Evolutionary conservation across 2,113 vertebrate genomes (phyloP).

Genomic region (Heterocephalus glaber): DNA sequence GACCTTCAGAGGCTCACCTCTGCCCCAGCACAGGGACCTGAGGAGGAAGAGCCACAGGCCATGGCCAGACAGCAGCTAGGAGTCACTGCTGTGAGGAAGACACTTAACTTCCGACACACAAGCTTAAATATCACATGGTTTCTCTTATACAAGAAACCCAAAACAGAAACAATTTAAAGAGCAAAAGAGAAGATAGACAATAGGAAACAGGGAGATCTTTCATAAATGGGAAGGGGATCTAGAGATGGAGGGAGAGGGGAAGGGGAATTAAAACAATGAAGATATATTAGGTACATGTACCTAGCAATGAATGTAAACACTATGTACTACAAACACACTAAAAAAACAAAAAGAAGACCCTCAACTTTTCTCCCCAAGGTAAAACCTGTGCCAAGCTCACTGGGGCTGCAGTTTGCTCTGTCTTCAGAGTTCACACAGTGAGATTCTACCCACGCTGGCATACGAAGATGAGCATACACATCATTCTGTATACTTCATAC

Average conservation of each 20-base stretch:
- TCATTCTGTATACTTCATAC: neutral
- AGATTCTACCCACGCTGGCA: neutral
- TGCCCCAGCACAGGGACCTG: too few relatives aligned
- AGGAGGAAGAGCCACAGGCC: neutral
- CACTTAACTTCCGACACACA: neutral
- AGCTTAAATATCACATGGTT: neutral
- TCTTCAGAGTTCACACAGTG: neutral
- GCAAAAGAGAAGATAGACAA: neutral
- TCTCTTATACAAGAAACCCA: neutral
- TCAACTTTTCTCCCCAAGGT: neutral
- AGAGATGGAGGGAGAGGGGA: neutral
- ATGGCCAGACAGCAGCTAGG: neutral
- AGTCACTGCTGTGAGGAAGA: neutral
- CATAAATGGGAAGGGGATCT: neutral
- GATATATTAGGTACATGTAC: neutral
- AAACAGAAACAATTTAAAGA: neutral
- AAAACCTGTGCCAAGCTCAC: neutral
- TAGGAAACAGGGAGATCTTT: neutral
- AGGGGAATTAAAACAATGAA: neutral
- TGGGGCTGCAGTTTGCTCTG: neutral
- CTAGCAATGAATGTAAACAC: neutral
- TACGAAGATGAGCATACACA: accelerated
- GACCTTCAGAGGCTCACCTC: too few relatives aligned
- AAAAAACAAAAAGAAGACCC: neutral
- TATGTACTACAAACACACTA: neutral